These are phyloP conservation scores for Anarsia innoxiella DNA, from an alignment of 2,888 invertebrate genomes.

Conservation along the genomic window DNA sequence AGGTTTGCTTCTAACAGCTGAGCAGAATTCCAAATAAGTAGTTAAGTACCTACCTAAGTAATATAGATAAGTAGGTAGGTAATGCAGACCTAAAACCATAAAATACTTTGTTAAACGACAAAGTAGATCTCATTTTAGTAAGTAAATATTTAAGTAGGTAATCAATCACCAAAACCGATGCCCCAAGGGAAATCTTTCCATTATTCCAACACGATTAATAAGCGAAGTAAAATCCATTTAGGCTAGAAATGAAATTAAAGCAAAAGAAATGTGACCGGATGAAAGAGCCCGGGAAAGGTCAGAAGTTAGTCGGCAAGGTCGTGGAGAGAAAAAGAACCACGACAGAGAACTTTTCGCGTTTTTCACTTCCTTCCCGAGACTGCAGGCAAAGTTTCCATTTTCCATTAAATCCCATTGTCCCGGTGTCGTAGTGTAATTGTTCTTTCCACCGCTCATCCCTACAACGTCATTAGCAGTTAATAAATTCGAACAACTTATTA, in stretches of 20 bases:
- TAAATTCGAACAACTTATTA: conserved; percentile 24
- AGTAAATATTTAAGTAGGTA: too few species aligned
- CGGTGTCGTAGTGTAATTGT: conserved; percentile 21
- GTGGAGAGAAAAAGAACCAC: too few species aligned
- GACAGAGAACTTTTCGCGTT: conserved; percentile 4
- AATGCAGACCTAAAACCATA: too few species aligned
- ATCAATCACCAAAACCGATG: too few species aligned
- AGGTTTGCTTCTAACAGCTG: too few species aligned
- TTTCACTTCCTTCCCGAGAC: conserved; percentile 5
- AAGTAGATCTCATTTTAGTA: too few species aligned
- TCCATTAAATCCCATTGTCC: conserved; percentile 35
- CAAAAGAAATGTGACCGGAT: conserved; percentile 1
- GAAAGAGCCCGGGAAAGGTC: conserved; percentile 4
- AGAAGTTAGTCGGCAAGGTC: conserved; percentile 2
- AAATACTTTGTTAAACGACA: too few species aligned
- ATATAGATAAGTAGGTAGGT: too few species aligned
- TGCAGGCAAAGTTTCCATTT: conserved; percentile 16
- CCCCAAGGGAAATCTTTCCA: too few species aligned
- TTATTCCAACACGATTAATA: too few species aligned
- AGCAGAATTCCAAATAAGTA: too few species aligned
- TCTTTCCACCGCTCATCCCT: conserved; percentile 16
- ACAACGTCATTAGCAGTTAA: conserved; percentile 24
- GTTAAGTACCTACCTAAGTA: too few species aligned
- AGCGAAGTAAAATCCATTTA: conserved; percentile 5
- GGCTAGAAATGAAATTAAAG: conserved; percentile 6